Evolutionary conservation across 2,888 invertebrate genomes (phyloP), one percentile per base, ranked within the genome.

Genomic region (Leptinotarsa peninsularis): DNA sequence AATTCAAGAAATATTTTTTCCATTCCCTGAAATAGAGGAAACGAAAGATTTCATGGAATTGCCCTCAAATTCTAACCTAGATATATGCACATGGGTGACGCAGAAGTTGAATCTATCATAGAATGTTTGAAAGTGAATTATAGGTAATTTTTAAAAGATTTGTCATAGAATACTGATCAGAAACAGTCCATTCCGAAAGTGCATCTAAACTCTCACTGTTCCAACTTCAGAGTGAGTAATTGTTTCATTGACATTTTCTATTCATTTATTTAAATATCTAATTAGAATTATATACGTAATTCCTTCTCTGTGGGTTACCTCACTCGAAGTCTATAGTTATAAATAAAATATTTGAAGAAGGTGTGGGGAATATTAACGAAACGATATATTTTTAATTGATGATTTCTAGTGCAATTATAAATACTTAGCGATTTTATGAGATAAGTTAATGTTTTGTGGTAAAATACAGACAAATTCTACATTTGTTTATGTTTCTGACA

Each of bases 281-380:
- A 23, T 58, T 13, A 58, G 21, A 15, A 23, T 23, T 58, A 17
- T 23, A 15, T 13, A 21, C 4, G 23, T 58, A 23, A 23, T 58
- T 58, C 14, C 23, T 21, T 15, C 21, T 58, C 58, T 18, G 56
- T 56, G 56, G 56, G 18, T 18, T 56, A 56, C 56, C n/a, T 3
- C 18, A 58, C 21, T 21, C 18, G 58, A 58, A 52, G 17, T 52
- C 52, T 7, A 52, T 52, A 4, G 4, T 5, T 52, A 52, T 15
- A 52, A 52, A 52, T 52, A n/a, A 52, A 58, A 58, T 58, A 58
- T 58, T 58, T 15, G 23, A 58, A 21, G 58, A 58, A 58, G 58
- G 58, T 58, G 58, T 58, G 58, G 58, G 4, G 23, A 23, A 23
- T 23, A 58, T 58, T 58, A 58, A 58, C 21, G 23, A 58, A 58